These are phyloP conservation scores for Gisinianus flammeolus DNA, from an alignment of 2,888 invertebrate genomes.

Conservation along the genomic window DNA sequence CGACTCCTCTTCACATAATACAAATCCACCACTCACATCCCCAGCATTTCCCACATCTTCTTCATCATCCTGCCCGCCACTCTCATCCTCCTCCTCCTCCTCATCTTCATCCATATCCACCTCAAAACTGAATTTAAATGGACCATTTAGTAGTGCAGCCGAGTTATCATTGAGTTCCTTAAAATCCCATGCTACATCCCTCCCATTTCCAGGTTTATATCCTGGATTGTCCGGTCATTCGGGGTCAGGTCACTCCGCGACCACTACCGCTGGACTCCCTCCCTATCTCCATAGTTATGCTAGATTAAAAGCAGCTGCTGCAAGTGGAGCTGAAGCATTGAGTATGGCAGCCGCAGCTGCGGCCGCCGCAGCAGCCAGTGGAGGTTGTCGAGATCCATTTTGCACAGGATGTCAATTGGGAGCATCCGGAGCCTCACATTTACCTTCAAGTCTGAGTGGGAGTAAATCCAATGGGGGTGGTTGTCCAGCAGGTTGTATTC, in stretches of 20 bases:
- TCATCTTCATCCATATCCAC: conserved; percentile 35
- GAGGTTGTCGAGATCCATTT: conserved; percentile 81
- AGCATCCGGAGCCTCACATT: conserved; percentile 36
- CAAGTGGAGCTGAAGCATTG: neutral
- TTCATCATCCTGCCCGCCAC: conserved; percentile 30
- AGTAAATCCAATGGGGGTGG: conserved; percentile 45
- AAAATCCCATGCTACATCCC: conserved; percentile 35
- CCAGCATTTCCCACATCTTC: conserved; percentile 41
- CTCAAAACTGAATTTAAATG: conserved; percentile 50
- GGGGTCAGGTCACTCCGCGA: neutral
- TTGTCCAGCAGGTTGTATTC: conserved; percentile 86
- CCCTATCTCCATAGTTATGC: conserved; percentile 58
- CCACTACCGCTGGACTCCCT: conserved; percentile 48
- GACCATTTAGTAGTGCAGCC: conserved; percentile 33
- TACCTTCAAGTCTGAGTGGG: conserved; percentile 63
- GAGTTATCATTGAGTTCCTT: conserved; percentile 40
- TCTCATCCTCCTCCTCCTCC: conserved; percentile 39
- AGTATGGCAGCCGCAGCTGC: conserved; percentile 64
- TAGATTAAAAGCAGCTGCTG: conserved; percentile 54
- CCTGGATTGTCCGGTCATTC: conserved; percentile 44
- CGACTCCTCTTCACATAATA: conserved; percentile 32
- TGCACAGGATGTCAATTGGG: conserved; percentile 89
- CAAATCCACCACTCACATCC: conserved; percentile 39
- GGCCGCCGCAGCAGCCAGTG: conserved; percentile 67
- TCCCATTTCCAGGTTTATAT: conserved; percentile 45